Evolutionary conservation across 2,113 vertebrate species (phyloP).

Genomic region (Psilopsiagon aymara): DNA sequence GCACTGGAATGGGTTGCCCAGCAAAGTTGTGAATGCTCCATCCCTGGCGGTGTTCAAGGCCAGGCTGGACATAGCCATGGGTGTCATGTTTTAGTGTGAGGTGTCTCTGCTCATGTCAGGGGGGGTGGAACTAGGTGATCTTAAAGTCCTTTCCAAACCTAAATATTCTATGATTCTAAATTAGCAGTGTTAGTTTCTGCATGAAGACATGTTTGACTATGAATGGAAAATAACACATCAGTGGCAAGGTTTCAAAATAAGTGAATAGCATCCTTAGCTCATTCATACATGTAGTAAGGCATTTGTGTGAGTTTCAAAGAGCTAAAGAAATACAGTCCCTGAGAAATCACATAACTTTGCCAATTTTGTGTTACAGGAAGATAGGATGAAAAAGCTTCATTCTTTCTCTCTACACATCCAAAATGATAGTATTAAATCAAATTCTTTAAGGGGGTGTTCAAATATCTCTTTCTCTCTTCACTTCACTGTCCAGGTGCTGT

Average conservation of each 20-base stretch:
- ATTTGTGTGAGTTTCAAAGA: background rate
- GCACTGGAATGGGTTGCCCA: too few species aligned
- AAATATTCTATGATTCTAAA: background rate
- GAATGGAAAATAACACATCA: background rate
- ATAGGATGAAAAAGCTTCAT: background rate
- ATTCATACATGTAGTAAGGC: background rate
- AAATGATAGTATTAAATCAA: background rate
- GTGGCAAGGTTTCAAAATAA: background rate
- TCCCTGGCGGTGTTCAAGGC: too few species aligned
- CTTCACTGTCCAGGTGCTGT: accelerated
- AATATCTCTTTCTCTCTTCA: background rate
- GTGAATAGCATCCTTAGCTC: background rate
- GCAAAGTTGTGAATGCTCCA: too few species aligned
- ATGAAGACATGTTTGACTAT: background rate
- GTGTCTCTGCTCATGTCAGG: too few species aligned
- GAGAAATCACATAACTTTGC: background rate
- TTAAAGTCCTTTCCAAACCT: too few species aligned
- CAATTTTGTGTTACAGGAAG: background rate
- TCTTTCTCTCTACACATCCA: background rate
- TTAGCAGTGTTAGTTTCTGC: background rate
- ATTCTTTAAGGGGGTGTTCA: background rate
- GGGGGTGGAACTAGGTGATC: too few species aligned
- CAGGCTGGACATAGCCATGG: too few species aligned
- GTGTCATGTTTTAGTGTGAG: too few species aligned
- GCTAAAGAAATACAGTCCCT: background rate